Conservation (phyloP, 2,113 vertebrate species). For the Morone chrysops region DNA sequence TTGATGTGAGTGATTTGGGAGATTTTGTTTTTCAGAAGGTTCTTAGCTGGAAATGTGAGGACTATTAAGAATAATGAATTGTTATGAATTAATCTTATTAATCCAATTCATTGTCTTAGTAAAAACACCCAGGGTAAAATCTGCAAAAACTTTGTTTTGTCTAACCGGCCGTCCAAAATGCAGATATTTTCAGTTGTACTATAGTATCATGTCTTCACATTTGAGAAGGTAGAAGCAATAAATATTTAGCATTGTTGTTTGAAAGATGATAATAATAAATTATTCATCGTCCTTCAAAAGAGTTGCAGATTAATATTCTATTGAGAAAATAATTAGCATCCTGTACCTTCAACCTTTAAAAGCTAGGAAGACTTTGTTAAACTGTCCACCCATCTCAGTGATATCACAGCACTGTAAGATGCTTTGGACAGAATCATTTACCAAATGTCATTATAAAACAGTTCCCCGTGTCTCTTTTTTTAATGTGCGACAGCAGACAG, state of each 20-base stretch:
- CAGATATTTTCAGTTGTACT: background rate
- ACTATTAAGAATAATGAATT: slow-evolving; percentile 7
- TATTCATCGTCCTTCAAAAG: too few relatives aligned
- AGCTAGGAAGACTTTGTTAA: background rate
- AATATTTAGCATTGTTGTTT: background rate
- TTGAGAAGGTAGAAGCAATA: background rate
- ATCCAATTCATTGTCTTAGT: background rate
- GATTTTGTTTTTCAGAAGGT: background rate
- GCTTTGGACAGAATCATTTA: slow-evolving; percentile 24
- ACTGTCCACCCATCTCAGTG: background rate
- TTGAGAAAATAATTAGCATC: background rate
- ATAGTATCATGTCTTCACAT: background rate
- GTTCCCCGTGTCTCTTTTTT: background rate
- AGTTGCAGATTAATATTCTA: background rate
- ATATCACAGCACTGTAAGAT: background rate
- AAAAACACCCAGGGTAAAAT: background rate
- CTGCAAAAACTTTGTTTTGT: background rate
- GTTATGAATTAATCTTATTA: slow-evolving; percentile 2
- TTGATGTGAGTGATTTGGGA: background rate
- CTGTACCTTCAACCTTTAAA: background rate
- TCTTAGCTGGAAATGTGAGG: background rate
- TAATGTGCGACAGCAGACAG: slow-evolving; percentile 9
- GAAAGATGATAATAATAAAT: background rate
- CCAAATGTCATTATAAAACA: slow-evolving; percentile 5
- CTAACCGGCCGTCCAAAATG: background rate